A percentile compares a stretch with the other conserved stretches of the same genome.
Conservation (phyloP, 2,888 invertebrate species). For the Patella pellucida region DNA sequence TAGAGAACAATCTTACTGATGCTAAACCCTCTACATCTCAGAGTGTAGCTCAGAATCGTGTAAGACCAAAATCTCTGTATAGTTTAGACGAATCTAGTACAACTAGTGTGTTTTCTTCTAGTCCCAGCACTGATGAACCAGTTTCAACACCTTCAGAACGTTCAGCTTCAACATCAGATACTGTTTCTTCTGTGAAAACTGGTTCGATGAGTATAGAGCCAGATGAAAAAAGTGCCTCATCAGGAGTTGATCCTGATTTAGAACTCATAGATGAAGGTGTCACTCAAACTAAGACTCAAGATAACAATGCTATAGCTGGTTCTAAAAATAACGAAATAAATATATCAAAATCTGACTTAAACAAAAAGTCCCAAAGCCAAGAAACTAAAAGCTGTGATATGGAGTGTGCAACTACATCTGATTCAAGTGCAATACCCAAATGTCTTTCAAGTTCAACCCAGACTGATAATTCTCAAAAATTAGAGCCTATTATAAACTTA, state of each 20-base stretch:
- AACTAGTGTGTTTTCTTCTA: conserved; percentile 18
- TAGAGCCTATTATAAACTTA: conserved; percentile 77
- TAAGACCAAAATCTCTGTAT: conserved; percentile 8
- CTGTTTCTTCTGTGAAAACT: conserved; percentile 17
- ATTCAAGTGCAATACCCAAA: conserved; percentile 18
- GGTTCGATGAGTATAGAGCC: conserved; percentile 7
- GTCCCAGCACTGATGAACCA: conserved; percentile 19
- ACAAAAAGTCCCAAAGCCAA: neutral
- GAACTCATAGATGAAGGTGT: neutral
- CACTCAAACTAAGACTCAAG: neutral
- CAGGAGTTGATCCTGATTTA: neutral
- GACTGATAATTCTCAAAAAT: conserved; percentile 31
- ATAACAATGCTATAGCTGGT: neutral
- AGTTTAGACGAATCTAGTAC: conserved; percentile 25
- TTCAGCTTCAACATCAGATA: conserved; percentile 14
- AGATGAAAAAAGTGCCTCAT: conserved; percentile 13
- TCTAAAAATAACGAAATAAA: conserved; percentile 6
- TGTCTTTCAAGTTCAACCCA: conserved; percentile 21
- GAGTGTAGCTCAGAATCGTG: neutral
- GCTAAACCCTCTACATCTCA: neutral
- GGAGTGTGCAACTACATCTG: neutral
- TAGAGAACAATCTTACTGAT: neutral
- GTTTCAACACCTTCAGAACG: conserved; percentile 12
- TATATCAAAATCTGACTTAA: neutral
- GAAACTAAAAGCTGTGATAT: neutral